Evolutionary conservation across 2,888 invertebrate genomes (phyloP).

Genomic region (Synanthedon formicaeformis): DNA sequence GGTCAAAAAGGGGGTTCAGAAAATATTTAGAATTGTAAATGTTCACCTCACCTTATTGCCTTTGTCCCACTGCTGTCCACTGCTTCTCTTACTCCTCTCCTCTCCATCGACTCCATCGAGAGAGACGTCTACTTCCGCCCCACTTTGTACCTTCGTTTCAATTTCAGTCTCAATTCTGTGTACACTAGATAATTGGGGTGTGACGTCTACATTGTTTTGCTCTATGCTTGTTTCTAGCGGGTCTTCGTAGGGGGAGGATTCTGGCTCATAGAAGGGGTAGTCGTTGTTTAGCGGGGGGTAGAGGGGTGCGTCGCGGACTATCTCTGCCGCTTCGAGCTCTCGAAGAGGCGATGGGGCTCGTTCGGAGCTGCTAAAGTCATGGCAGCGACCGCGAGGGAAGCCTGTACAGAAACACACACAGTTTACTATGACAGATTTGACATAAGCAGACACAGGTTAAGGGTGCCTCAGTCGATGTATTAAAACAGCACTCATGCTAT

Average conservation of each 20-base stretch:
- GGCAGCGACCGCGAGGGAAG: constrained; percentile 21
- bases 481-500: no score
- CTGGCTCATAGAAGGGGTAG: constrained; percentile 4
- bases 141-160: constrained; percentile 25
- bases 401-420: constrained; percentile 18
- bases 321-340: constrained; percentile 34
- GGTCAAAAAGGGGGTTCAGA: no score
- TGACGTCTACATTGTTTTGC: constrained; percentile 24
- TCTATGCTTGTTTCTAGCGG: constrained; percentile 29
- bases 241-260: constrained; percentile 12
- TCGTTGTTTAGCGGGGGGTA: constrained; percentile 30
- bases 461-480: no score
- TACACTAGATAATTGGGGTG: constrained; percentile 17
- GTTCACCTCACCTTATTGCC: constrained; percentile 27
- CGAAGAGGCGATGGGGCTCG: constrained; percentile 21
- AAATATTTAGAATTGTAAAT: no score
- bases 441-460: background rate
- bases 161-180: constrained; percentile 23
- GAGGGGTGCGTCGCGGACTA: constrained; percentile 43
- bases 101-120: constrained; percentile 3
- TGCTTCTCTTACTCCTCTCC: constrained; percentile 40
- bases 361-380: constrained; percentile 41
- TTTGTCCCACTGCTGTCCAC: constrained; percentile 39
- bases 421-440: background rate
- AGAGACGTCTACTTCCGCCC: constrained; percentile 6